Percentiles rank a stretch among this genome's conserved stretches.
phyloP scores from a whole-genome alignment of 2,888 invertebrate species.

The Schizaphis graminum region DNA sequence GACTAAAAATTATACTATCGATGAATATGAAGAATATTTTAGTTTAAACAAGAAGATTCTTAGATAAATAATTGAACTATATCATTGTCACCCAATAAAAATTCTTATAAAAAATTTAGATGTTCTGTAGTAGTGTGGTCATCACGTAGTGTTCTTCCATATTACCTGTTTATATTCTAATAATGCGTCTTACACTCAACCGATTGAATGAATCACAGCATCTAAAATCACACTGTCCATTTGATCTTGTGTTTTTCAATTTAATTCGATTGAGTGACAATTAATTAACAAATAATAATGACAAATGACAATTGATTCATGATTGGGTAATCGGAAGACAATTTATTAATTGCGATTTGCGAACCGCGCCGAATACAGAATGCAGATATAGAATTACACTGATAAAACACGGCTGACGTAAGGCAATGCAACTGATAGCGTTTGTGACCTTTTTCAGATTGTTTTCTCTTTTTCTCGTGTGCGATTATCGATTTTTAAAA shows the following conservation, averaged over 20 bases:
- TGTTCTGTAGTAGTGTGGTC: neutral
- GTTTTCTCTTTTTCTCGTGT: neutral
- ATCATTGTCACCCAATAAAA: neutral
- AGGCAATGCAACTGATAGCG: slow-evolving; percentile 22
- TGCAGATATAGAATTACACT: slow-evolving; percentile 1
- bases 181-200: neutral
- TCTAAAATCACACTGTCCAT: neutral
- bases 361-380: neutral
- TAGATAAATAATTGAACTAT: neutral
- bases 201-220: neutral
- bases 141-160: neutral
- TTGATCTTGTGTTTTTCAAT: neutral
- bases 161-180: neutral
- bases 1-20: neutral
- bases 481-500: slow-evolving; percentile 14
- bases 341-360: neutral
- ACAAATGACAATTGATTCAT: too few relatives aligned
- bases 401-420: neutral
- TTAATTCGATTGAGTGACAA: neutral
- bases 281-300: neutral
- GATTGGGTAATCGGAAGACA: neutral
- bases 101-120: neutral
- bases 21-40: neutral
- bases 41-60: neutral
- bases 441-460: slow-evolving; percentile 27